Base-by-base conservation (phyloP, 2,888 invertebrate genomes). In the Drosophila ustulata region DNA sequence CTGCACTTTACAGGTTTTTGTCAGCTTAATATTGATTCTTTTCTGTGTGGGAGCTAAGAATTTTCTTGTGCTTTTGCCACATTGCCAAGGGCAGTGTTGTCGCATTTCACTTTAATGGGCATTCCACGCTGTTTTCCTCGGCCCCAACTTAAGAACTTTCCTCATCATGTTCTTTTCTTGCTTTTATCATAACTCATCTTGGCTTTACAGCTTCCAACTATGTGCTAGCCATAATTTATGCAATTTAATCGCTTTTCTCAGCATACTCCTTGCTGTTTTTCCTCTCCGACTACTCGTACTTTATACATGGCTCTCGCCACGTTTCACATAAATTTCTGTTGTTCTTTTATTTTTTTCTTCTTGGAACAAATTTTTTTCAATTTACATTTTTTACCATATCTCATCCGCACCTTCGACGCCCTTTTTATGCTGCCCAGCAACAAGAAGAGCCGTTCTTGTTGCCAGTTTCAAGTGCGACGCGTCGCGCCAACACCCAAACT, bases 341-440 rank as follows among this genome's bases (percentile, higher is more conserved):
- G 34, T 46, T 28, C 47, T 37, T 45, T 45, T 55, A 46, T 46
- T 18, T 30, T 39, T 30, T 32, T 26, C 49, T 49, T 39, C 13
- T 32, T 51, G 68, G 51, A 68, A 73, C 65, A 81, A 63, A 30
- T 66, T 81, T 81, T 71, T 78, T 82, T 81, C 71, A 88, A 88
- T 88, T 85, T 88, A 66, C 64, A 88, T 88, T 78, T 88, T 77
- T 85, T 68, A 55, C 55, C 79, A 82, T 85, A 74, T 78, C 66
- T 88, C 66, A 69, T 85, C 45, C 70, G 49, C 56, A 70, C 66
- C 58, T 66, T 80, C 39, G 51, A 63, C 62, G 66, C 80, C 50
- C 65, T 41, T 49, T 61, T 37, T 41, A 30, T 55, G 50, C 26
- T 58, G 63, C 39, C 39, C 50, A 68, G 46, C 58, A 63, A 64